Base-by-base conservation (phyloP, 2,797 vertebrate species). In the Siniperca undulata region DNA sequence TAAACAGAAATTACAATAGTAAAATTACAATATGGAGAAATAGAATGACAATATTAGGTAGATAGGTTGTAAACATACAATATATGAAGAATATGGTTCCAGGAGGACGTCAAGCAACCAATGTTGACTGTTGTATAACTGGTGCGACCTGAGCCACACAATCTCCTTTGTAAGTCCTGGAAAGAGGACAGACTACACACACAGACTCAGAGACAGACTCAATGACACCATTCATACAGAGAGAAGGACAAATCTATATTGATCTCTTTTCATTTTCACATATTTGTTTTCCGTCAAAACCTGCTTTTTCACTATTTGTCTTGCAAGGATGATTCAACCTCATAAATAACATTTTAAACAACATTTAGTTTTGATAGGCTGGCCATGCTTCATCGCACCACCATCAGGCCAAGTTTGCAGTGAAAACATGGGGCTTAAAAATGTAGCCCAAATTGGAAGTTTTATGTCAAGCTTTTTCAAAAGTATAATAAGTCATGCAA, bases 101-200 rank as follows among this genome's bases (percentile, higher is more conserved):
- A 10, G 27, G 50, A 53, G 52, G 52, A 53, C 4, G 1, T 4
- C 52, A n/a, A 59, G 56, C 27, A 34, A 59, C 27, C 56, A 17
- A 8, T 3, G 3, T 19, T 30, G 27, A 59, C 27, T 17, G 16
- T 17, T 19, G 27, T 16, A 16, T 59, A 56, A 65, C n/a, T 42
- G 40, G 13, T 2, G 11, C 14, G 16, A 30, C 24, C 42, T 66
- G 24, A 66, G 44, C n/a, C 34, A 20, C n/a, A 56, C n/a, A 14
- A 13, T 34, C 14, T 42, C 48, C 24, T 50, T 34, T 72, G 8
- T 13, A 40, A 40, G 10, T 22, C 13, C 60, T 72, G 70, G n/a
- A 56, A 56, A 70, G 52, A 70, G 52, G 14, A 27, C 68, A 42
- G 61, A 24, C 61, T 7, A 30, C n/a, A 55, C n/a, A 30, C n/a